phyloP scores from a whole-genome alignment of 2,888 invertebrate genomes.

The Mactromeris polynyma region DNA sequence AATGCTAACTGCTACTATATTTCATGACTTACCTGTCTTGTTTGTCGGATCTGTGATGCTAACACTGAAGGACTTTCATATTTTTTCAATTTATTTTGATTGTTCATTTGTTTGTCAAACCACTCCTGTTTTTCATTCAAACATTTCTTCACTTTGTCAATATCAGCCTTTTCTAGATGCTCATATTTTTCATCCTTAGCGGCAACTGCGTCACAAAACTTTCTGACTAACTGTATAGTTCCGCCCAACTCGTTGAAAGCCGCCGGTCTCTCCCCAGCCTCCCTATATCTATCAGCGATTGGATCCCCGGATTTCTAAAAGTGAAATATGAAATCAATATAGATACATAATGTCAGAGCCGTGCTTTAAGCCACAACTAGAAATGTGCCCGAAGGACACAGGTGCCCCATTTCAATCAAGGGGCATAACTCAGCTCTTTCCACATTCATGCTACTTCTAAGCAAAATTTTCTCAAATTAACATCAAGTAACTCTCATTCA shows the following conservation, averaged over 20 bases:
- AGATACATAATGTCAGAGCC: too few relatives aligned
- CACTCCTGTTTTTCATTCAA: conserved; percentile 92
- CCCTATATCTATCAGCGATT: conserved; percentile 93
- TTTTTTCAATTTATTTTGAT: conserved; percentile 90
- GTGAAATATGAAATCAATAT: background rate
- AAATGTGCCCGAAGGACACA: too few relatives aligned
- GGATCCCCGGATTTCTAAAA: conserved; percentile 94
- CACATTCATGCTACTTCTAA: too few relatives aligned
- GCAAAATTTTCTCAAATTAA: too few relatives aligned
- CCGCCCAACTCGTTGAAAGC: conserved; percentile 94
- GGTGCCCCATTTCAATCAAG: too few relatives aligned
- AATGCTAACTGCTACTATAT: too few relatives aligned
- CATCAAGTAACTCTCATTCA: too few relatives aligned
- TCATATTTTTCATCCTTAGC: conserved; percentile 88
- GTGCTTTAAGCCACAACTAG: too few relatives aligned
- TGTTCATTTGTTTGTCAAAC: conserved; percentile 93
- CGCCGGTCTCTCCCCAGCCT: conserved; percentile 93
- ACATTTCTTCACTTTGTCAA: conserved; percentile 92
- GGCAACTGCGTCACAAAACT: conserved; percentile 89
- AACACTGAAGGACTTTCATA: conserved; percentile 92
- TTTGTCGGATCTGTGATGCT: conserved; percentile 93
- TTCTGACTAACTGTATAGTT: conserved; percentile 93
- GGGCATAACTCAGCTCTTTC: too few relatives aligned
- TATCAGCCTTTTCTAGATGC: conserved; percentile 91
- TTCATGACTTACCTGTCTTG: conserved; percentile 90